Evolutionary conservation across 2,888 invertebrate genomes (phyloP), one percentile per base, ranked within the genome.

Genomic region (Sarcophaga carnaria): DNA sequence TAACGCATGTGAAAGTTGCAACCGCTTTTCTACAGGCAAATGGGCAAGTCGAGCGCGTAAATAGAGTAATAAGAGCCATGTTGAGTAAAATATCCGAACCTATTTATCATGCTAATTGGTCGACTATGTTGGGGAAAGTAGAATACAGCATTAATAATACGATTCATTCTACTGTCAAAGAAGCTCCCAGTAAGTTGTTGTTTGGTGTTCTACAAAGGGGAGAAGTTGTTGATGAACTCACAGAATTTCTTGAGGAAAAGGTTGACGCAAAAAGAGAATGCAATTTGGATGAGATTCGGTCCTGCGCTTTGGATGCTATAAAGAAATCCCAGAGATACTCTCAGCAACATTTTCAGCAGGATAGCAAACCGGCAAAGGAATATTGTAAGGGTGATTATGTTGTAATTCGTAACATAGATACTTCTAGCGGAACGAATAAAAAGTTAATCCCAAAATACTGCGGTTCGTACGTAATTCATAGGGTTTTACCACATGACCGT

Each of bases 121-220:
- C 45, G 0, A 1, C 10, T 47, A 74, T 67, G 49, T 37, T 80
- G 17, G 25, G 25, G n/a, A 76, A 78, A 54, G 54, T 86, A 5
- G 86, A 88, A 80, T 88, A 83, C 47, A 75, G 81, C 17, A 66
- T 88, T 1, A 88, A 88, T 66, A 88, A 88, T 54, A 81, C 83
- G 11, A 62, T 81, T 0, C 75, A 86, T 67, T 70, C 62, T 14
- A 79, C 83, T 8, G 78, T 47, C 0, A 86, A 81, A 17, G 8
- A 77, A 12, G 45, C 78, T 6, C 81, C 79, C 17, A 87, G 82
- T 63, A 45, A 59, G 20, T 20, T 85, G 45, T 20, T 88, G 11
- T 87, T 88, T 49, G 86, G 88, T 4, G 77, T 86, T 14, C 11
- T 72, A 0, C 88, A 88, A 64, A 54, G 79, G 3, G 85, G 83